These are phyloP conservation scores for Notolabrus celidotus DNA, from an alignment of 2,797 vertebrate genomes.

Conservation along the genomic window DNA sequence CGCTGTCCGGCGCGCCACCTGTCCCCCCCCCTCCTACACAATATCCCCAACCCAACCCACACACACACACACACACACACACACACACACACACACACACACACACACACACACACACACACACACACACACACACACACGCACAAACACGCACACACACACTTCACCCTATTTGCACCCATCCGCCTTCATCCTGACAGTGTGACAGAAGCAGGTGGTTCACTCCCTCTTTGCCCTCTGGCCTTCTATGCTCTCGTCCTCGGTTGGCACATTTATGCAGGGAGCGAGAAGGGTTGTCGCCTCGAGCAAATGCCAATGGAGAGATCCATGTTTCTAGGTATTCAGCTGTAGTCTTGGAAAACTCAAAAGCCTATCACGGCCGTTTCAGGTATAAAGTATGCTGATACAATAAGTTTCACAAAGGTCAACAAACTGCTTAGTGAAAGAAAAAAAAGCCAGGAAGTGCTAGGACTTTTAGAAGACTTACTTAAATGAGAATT, in stretches of 20 bases:
- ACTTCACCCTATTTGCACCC: conserved; percentile 79
- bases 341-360: conserved; percentile 43
- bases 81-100: conserved; percentile 63
- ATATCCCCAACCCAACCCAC: conserved; percentile 55
- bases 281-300: conserved; percentile 75
- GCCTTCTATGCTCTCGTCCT: conserved; percentile 81
- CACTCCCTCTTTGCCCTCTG: conserved; percentile 83
- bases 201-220: conserved; percentile 88
- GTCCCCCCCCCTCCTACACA: conserved; percentile 75
- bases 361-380: conserved; percentile 40
- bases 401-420: conserved; percentile 44
- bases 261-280: conserved; percentile 77
- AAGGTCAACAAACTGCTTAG: conserved; percentile 37
- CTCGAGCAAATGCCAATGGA: conserved; percentile 73
- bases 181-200: conserved; percentile 80
- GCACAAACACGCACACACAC: conserved; percentile 57
- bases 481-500: not conserved
- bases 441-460: conserved; percentile 6
- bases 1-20: conserved; percentile 80
- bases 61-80: conserved; percentile 49
- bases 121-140: conserved; percentile 6
- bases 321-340: conserved; percentile 55
- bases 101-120: conserved; percentile 48
- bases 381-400: conserved; percentile 36
- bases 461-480: conserved; percentile 15